Evolutionary conservation across 30 jellyfish, hydroid and myxozoan genomes (phyloP), one percentile per base, ranked within the genome.

Genomic region (Nemopilema nomurai): DNA sequence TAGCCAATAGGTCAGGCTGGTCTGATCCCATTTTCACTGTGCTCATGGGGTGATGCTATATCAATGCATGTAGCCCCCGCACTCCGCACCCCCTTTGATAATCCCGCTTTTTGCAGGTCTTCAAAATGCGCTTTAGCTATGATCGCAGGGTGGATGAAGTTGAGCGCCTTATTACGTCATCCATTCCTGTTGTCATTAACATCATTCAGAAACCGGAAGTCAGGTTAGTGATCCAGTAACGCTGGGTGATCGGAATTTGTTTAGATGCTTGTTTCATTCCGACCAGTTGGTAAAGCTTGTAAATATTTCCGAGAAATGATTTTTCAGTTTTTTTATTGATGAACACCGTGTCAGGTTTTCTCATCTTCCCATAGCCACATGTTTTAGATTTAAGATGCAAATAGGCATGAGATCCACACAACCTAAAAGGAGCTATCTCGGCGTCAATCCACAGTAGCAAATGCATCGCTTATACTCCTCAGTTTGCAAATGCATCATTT

Each of bases 81-180:
- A n/a, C n/a, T n/a, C n/a, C n/a, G n/a, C 13, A 41, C 57, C 13
- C 13, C 13, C 57, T 3, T 13, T 41, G 6, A 41, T 41, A 41
- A 6, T 41, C 9, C 57, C 13, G 6, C 9, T 41, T 41, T 41
- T 41, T 41, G 57, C 57, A 93, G 99, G 82, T 95, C 18, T 85
- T 95, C 77, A 90, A 89, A 67, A 28, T 89, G 0, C 82, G 97
- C n/a, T 95, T 95, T 70, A 89, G 85, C 73, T 92, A 85, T 30
- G 99, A 95, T 77, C 77, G 90, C 67, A 67, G 99, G 33, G 86
- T 95, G 17, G 91, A 95, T 26, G 99, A 95, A 81, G 99, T 95
- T 25, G 90, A 90, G 81, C 82, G 91, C 0, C 82, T 95, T 4
- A 81, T 95, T 19, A 86, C 90, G 33, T 95, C 99, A 17, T 89